These are phyloP conservation scores for Pycnonotus jocosus DNA, from an alignment of 2,113 vertebrate species.

Conservation along the genomic window DNA sequence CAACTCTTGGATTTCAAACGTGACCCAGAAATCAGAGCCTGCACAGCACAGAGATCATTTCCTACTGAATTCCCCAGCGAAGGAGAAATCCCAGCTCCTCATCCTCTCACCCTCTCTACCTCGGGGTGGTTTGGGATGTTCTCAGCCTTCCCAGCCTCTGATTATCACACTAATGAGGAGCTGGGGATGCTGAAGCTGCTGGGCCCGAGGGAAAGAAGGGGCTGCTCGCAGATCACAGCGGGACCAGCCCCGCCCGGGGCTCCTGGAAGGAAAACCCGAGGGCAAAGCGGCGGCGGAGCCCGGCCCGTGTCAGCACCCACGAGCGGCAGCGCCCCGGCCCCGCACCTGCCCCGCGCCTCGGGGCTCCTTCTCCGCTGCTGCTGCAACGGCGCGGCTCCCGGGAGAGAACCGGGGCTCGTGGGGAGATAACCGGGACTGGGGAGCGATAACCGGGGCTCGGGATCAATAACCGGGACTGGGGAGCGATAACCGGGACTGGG, in stretches of 20 bases:
- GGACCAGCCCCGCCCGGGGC: neutral
- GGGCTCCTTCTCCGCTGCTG: neutral
- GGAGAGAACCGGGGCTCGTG: accelerated
- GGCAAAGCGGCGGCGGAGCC: neutral
- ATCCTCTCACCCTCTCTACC: neutral
- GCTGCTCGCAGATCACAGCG: accelerated
- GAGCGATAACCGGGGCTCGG: neutral
- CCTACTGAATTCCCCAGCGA: accelerated
- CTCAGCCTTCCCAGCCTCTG: neutral
- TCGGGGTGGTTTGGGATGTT: accelerated
- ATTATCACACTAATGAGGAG: accelerated
- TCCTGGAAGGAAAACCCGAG: accelerated
- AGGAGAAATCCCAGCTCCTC: neutral
- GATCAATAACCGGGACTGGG: no score
- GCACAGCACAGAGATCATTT: neutral
- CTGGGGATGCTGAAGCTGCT: neutral
- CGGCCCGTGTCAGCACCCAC: neutral
- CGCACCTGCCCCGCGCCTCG: neutral
- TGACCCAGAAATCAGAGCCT: neutral
- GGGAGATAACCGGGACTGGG: neutral
- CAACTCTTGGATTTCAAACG: neutral
- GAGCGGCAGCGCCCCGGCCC: neutral
- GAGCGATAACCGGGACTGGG: neutral
- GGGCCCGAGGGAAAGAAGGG: accelerated
- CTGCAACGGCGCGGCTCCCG: neutral